Evolutionary conservation across 2,888 invertebrate genomes (phyloP), one percentile per base, ranked within the genome.

Genomic region (Autographa gamma): DNA sequence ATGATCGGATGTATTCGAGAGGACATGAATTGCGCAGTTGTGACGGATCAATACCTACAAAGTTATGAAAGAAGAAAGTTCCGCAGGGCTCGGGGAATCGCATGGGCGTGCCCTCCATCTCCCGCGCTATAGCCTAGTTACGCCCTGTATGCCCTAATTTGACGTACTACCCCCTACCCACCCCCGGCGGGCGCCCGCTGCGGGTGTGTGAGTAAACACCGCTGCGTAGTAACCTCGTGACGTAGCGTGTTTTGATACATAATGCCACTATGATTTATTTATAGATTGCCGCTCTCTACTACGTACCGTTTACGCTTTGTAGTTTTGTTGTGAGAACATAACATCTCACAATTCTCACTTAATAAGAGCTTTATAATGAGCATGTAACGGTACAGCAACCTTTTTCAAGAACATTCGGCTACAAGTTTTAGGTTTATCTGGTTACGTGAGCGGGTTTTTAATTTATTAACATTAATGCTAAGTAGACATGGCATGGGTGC

Each of bases 11-110:
- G 87, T 90, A 89, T 89, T 86, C 86, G 89, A 86, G 91, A 91
- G 89, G 90, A 91, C 91, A 92, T 93, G 93, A 94, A 93, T 93
- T 93, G 95, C 95, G 95, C 94, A 94, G 93, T 93, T 93, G 90
- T 92, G 93, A 92, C 92, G 95, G 95, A 95, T 95, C 95, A 93
- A 95, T 95, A 95, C 92, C 91, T 92, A 92, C 93, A 91, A 93
- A 95, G 94, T 95, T 95, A 95, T 95, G 95, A 95, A 95, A 95
- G 93, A 93, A 93, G 94, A 92, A 94, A 95, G 91, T 95, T 95
- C 91, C 93, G 93, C 92, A 93, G 92, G 93, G 93, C 92, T 91
- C 91, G 93, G 93, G 92, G 92, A 89, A 90, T 91, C 91, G 92
- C 90, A 90, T 91, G 93, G 94, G 93, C 93, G 94, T 90, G 90